phyloP scores from a whole-genome alignment of 2,113 vertebrate species.

The Grammomys surdaster region DNA sequence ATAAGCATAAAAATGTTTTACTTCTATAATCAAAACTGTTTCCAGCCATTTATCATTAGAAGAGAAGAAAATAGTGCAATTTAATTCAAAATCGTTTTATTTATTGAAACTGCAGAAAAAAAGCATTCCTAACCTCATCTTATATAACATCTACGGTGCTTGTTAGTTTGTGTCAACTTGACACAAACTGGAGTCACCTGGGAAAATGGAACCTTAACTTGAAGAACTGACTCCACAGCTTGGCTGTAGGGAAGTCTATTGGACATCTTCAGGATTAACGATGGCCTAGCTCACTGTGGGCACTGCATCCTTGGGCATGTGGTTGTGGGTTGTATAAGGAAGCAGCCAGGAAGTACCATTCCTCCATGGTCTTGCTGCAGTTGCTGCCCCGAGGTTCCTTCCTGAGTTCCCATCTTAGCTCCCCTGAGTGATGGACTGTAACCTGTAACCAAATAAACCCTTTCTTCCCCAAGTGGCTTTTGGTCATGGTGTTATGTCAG shows the following conservation, averaged over 20 bases:
- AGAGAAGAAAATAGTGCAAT: neutral
- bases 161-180: neutral
- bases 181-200: neutral
- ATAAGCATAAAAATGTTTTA: conserved; percentile 13
- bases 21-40: conserved; percentile 49
- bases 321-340: neutral
- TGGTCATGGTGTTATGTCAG: neutral
- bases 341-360: neutral
- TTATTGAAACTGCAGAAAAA: conserved; percentile 46
- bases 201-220: neutral
- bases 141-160: neutral
- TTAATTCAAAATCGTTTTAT: conserved; percentile 32
- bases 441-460: neutral
- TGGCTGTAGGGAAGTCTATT: neutral
- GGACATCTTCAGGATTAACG: neutral
- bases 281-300: neutral
- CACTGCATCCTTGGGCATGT: neutral
- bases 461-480: neutral
- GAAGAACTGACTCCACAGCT: neutral
- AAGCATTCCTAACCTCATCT: neutral
- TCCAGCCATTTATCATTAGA: neutral
- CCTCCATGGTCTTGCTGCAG: neutral
- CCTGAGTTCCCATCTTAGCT: neutral
- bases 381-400: neutral
- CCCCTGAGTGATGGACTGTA: neutral